Conservation (phyloP, 2,113 vertebrate genomes). For the Neogale vison region DNA sequence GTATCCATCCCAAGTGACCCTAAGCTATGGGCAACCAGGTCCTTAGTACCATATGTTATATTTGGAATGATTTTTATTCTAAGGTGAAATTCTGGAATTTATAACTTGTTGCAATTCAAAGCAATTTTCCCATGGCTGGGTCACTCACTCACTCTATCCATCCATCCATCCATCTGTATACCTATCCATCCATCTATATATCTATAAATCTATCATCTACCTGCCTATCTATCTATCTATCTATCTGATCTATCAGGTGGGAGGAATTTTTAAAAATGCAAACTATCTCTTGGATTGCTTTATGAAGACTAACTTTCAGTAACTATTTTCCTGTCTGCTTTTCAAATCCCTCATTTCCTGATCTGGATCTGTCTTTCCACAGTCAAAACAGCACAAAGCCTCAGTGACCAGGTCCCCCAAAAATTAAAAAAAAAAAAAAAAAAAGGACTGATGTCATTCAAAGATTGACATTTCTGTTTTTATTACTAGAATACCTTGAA, state of each 20-base stretch:
- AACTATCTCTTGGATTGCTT: neutral
- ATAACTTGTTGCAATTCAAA: conserved; percentile 14
- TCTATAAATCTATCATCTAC: too few species aligned
- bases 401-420: conserved; percentile 36
- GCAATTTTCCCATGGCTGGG: neutral
- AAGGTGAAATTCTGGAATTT: neutral
- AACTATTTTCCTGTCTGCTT: neutral
- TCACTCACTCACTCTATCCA: neutral
- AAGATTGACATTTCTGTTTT: conserved; percentile 78
- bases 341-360: conserved; percentile 33
- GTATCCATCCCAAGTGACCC: neutral
- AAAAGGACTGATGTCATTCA: conserved; percentile 57
- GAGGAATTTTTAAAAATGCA: neutral
- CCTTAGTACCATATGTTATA: neutral
- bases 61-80: neutral
- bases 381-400: neutral
- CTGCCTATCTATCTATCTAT: too few species aligned
- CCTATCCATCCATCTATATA: too few species aligned
- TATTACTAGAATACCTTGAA: conserved; percentile 77
- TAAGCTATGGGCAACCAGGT: neutral
- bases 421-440: conserved; percentile 28
- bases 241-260: neutral
- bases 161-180: neutral
- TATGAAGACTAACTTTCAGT: neutral
- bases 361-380: neutral